phyloP scores from a whole-genome alignment of 2,888 invertebrate species.

The Pseudoips prasinana region DNA sequence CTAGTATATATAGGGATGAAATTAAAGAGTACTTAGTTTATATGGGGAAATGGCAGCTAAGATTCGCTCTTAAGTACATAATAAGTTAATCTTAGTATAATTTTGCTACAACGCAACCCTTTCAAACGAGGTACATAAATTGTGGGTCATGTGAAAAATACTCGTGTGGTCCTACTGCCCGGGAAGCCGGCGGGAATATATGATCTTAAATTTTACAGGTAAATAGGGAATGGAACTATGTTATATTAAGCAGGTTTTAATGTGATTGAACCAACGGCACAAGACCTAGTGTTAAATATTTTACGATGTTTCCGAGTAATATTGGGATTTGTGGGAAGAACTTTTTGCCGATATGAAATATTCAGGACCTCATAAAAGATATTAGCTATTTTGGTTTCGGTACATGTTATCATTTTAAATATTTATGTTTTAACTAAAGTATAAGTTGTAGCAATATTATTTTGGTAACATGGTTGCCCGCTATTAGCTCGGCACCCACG shows the following conservation, averaged over 20 bases:
- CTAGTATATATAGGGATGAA: no score
- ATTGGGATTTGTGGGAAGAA: no score
- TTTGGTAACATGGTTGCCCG: no score
- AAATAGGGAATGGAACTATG: constrained; percentile 24
- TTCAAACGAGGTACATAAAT: constrained; percentile 56
- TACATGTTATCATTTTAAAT: no score
- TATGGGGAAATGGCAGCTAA: no score
- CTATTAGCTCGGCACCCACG: no score
- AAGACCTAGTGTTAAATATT: constrained; percentile 22
- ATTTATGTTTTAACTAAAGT: no score
- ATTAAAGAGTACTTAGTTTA: no score
- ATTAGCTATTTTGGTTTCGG: no score
- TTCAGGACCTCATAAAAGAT: no score
- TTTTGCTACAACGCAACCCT: constrained; percentile 44
- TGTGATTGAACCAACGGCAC: constrained; percentile 24
- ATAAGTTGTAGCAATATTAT: no score
- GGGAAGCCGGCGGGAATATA: constrained; percentile 39
- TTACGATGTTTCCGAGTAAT: constrained; percentile 13
- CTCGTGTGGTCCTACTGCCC: constrained; percentile 29
- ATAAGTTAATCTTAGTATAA: constrained; percentile 63
- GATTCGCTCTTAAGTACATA: constrained; percentile 50
- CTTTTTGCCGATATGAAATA: no score
- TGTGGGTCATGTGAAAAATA: constrained; percentile 62
- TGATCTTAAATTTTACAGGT: constrained; percentile 49
- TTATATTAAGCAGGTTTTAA: constrained; percentile 32